Evolutionary conservation across 1,140 invertebrate species (phyloP).

Genomic region (Scaptomyza montana): DNA sequence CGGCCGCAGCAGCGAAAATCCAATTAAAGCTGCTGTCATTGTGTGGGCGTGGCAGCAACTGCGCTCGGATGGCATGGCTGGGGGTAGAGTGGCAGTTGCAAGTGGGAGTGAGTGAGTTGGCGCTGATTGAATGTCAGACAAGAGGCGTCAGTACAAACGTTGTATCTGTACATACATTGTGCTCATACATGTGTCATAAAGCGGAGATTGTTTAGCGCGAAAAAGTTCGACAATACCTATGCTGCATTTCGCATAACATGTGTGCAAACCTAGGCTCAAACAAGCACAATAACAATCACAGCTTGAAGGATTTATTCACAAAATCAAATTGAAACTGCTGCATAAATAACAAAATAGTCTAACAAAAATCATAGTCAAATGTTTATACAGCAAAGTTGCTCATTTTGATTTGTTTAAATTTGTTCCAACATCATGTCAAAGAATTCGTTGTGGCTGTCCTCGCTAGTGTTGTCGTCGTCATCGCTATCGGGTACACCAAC

Average conservation of each 20-base stretch:
- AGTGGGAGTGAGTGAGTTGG: constrained; percentile 19
- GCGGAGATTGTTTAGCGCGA: constrained; percentile 71
- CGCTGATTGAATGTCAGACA: constrained; percentile 78
- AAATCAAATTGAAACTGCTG: too few species aligned
- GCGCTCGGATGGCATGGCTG: background rate
- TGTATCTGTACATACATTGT: background rate
- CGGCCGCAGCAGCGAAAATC: constrained; percentile 74
- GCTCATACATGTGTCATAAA: constrained; percentile 67
- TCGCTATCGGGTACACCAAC: too few species aligned
- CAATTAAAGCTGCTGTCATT: constrained; percentile 79
- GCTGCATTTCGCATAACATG: background rate
- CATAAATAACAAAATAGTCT: too few species aligned
- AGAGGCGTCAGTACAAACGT: constrained; percentile 3
- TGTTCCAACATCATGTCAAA: too few species aligned
- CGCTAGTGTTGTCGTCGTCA: too few species aligned
- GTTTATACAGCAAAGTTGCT: too few species aligned
- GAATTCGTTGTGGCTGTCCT: too few species aligned
- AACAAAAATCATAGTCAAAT: too few species aligned
- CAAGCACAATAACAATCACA: too few species aligned
- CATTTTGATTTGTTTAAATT: too few species aligned
- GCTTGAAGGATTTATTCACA: too few species aligned
- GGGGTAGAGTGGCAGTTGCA: background rate
- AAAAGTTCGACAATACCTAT: constrained; percentile 7
- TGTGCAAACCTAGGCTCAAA: background rate
- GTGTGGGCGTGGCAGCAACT: constrained; percentile 48